A percentile compares a stretch with the other conserved stretches of the same genome.
These are phyloP conservation scores for Luidia sarsii DNA, from an alignment of 53 echinoderm and acorn worm genomes.

Conservation along the genomic window DNA sequence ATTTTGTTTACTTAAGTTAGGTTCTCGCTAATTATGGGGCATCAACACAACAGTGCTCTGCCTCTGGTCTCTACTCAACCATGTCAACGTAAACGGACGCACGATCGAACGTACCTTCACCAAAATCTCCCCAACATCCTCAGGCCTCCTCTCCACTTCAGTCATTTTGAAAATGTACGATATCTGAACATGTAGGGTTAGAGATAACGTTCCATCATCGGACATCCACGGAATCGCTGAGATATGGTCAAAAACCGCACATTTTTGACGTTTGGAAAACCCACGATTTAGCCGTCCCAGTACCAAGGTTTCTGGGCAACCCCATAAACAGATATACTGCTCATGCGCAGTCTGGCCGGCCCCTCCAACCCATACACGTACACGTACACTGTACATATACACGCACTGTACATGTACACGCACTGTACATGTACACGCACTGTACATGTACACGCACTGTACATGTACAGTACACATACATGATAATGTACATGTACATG, in stretches of 20 bases:
- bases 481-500: no score
- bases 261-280: not conserved
- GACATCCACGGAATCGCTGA: not conserved
- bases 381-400: no score
- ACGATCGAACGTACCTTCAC: conserved; percentile 84
- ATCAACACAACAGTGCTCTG: not conserved
- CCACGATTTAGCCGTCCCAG: no score
- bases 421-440: no score
- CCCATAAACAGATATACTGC: conserved; percentile 41
- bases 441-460: no score
- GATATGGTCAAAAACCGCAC: not conserved
- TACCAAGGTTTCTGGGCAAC: conserved; percentile 61
- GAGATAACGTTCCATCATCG: not conserved
- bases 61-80: not conserved
- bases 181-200: not conserved
- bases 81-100: no score
- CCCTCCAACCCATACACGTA: no score
- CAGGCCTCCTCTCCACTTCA: conserved; percentile 78
- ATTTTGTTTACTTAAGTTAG: not conserved
- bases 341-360: conserved; percentile 52
- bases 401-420: no score
- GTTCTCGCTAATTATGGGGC: not conserved
- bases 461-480: no score
- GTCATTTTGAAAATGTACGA: conserved; percentile 54
- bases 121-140: conserved; percentile 92